phyloP scores from a whole-genome alignment of 2,888 invertebrate species.

The Stenichneumon culpator region DNA sequence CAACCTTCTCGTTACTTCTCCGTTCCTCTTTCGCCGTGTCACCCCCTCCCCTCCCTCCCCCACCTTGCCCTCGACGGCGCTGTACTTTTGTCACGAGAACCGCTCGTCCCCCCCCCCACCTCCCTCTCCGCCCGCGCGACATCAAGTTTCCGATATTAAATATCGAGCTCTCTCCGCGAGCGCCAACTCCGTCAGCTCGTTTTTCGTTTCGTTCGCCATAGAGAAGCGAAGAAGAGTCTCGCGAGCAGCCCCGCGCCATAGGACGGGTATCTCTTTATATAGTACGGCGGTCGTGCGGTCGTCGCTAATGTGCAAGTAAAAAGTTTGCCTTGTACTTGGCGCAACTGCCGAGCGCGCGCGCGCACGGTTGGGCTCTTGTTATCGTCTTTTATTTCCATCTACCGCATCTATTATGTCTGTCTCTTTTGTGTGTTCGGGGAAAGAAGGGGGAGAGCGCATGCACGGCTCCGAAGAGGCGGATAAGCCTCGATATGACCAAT shows the following conservation, averaged over 20 bases:
- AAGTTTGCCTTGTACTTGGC: constrained; percentile 36
- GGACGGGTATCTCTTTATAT: constrained; percentile 11
- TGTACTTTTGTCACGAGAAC: constrained; percentile 82
- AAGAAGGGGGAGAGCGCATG: no score
- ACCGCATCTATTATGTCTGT: no score
- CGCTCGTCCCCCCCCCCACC: constrained; percentile 52
- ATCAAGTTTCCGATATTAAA: constrained; percentile 73
- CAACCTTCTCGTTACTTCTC: constrained; percentile 62
- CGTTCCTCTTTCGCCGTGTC: constrained; percentile 35
- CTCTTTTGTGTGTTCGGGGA: no score
- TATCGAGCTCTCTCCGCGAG: constrained; percentile 59
- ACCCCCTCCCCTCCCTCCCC: constrained; percentile 16
- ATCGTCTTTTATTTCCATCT: no score
- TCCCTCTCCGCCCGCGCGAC: neutral
- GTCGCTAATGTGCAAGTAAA: constrained; percentile 33
- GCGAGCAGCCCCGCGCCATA: constrained; percentile 9
- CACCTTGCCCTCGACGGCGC: constrained; percentile 69
- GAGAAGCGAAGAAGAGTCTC: constrained; percentile 38
- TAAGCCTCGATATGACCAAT: constrained; percentile 35
- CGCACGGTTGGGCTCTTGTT: no score
- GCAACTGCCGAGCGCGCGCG: no score
- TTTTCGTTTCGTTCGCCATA: constrained; percentile 4
- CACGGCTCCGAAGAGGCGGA: constrained; percentile 26
- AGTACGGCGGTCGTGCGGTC: constrained; percentile 4
- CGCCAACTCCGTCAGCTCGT: constrained; percentile 51